Evolutionary conservation across 2,888 invertebrate species (phyloP).

Genomic region (Caradrina clavipalpis): DNA sequence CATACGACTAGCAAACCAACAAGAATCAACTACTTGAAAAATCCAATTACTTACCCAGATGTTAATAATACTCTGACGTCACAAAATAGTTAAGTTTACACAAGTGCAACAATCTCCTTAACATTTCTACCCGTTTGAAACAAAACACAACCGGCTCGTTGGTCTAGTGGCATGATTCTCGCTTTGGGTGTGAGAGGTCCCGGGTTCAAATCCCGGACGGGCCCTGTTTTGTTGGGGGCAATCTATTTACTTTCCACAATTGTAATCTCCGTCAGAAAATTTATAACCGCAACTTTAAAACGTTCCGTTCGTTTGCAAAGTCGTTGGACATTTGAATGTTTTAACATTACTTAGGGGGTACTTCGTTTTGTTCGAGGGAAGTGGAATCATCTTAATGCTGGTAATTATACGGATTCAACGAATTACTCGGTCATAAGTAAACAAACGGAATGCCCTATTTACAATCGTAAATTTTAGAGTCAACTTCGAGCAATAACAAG

Average conservation of each 20-base stretch:
- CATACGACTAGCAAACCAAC: too few relatives aligned
- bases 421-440: constrained; percentile 91
- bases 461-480: constrained; percentile 87
- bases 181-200: constrained; percentile 90
- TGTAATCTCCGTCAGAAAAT: constrained; percentile 81
- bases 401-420: constrained; percentile 91
- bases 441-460: constrained; percentile 88
- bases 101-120: constrained; percentile 11
- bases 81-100: constrained; percentile 15
- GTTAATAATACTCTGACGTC: neutral
- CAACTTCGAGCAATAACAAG: constrained; percentile 51
- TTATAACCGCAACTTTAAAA: constrained; percentile 86
- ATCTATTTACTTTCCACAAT: constrained; percentile 76
- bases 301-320: constrained; percentile 62
- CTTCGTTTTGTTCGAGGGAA: constrained; percentile 79
- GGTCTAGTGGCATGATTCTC: constrained; percentile 91
- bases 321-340: constrained; percentile 89
- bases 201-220: constrained; percentile 90
- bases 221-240: constrained; percentile 74
- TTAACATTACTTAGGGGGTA: constrained; percentile 87
- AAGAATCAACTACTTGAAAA: too few relatives aligned
- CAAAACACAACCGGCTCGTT: constrained; percentile 79
- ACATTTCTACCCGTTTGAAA: constrained; percentile 1
- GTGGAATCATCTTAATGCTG: constrained; percentile 90
- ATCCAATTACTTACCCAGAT: too few relatives aligned